These are phyloP conservation scores for Acyrthosiphon pisum DNA, from an alignment of 1,140 invertebrate genomes.

Conservation along the genomic window DNA sequence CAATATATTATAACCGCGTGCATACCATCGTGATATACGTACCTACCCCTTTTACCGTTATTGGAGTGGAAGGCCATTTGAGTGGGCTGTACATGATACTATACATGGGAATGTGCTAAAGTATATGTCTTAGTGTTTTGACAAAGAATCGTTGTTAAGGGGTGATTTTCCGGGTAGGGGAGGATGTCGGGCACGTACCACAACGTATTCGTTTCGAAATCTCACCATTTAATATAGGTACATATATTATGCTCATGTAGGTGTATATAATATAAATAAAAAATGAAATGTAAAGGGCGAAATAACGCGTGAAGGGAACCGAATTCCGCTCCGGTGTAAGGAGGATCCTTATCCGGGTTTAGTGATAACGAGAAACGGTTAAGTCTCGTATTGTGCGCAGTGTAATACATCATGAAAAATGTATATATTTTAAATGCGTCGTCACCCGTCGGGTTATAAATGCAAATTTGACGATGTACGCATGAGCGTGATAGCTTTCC, in stretches of 20 bases:
- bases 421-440: neutral
- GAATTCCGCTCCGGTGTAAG: neutral
- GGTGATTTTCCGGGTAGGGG: neutral
- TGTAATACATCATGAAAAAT: neutral
- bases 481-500: neutral
- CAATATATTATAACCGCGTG: neutral
- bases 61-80: neutral
- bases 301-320: neutral
- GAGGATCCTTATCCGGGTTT: neutral
- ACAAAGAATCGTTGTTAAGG: neutral
- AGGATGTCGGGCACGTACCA: neutral
- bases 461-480: neutral
- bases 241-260: too few relatives aligned
- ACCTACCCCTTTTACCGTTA: neutral
- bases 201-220: neutral
- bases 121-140: neutral
- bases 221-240: neutral
- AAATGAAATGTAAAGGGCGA: neutral
- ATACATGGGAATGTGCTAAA: neutral
- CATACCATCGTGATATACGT: neutral
- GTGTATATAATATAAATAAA: too few relatives aligned
- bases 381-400: too few relatives aligned
- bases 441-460: constrained; percentile 7
- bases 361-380: neutral
- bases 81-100: neutral